Conservation (phyloP, 2,113 vertebrate species). For the Danionella cerebrum region DNA sequence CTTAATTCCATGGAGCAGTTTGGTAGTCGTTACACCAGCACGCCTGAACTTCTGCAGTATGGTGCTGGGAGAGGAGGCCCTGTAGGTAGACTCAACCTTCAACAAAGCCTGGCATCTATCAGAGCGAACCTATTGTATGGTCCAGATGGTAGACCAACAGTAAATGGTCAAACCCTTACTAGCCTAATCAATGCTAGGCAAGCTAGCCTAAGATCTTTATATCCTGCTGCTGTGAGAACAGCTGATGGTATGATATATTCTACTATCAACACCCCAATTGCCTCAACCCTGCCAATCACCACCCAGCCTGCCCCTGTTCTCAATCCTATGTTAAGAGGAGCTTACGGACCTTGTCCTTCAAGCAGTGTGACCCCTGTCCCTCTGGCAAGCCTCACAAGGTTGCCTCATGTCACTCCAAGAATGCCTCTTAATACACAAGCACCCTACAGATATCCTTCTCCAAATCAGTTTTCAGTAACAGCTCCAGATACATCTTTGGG, state of each 20-base stretch:
- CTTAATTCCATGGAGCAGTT: slow-evolving; percentile 94
- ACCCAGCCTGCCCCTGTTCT: slow-evolving; percentile 87
- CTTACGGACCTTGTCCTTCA: slow-evolving; percentile 79
- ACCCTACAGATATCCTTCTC: slow-evolving; percentile 74
- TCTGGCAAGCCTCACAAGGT: slow-evolving; percentile 78
- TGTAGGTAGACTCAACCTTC: slow-evolving; percentile 60
- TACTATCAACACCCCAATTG: slow-evolving; percentile 95
- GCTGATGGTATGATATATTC: slow-evolving; percentile 98
- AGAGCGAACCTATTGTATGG: slow-evolving; percentile 80
- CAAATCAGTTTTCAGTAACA: slow-evolving; percentile 61
- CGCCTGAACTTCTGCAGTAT: slow-evolving; percentile 77
- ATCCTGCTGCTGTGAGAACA: slow-evolving; percentile 83
- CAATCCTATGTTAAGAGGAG: slow-evolving; percentile 77
- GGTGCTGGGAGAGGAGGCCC: slow-evolving; percentile 62
- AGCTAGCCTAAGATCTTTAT: slow-evolving; percentile 75
- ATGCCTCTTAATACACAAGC: slow-evolving; percentile 74
- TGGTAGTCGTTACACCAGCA: slow-evolving; percentile 72
- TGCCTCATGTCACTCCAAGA: slow-evolving; percentile 78
- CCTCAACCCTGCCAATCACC: slow-evolving; percentile 96
- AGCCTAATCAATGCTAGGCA: slow-evolving; percentile 74
- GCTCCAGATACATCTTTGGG: slow-evolving; percentile 47
- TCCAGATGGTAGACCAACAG: slow-evolving; percentile 67
- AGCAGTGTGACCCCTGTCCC: slow-evolving; percentile 77
- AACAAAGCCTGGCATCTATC: slow-evolving; percentile 74
- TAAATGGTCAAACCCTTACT: slow-evolving; percentile 70